A percentile compares a stretch with the other conserved stretches of the same genome.
These are phyloP conservation scores for Plecotus auritus DNA, from an alignment of 2,113 vertebrate species.

Conservation along the genomic window DNA sequence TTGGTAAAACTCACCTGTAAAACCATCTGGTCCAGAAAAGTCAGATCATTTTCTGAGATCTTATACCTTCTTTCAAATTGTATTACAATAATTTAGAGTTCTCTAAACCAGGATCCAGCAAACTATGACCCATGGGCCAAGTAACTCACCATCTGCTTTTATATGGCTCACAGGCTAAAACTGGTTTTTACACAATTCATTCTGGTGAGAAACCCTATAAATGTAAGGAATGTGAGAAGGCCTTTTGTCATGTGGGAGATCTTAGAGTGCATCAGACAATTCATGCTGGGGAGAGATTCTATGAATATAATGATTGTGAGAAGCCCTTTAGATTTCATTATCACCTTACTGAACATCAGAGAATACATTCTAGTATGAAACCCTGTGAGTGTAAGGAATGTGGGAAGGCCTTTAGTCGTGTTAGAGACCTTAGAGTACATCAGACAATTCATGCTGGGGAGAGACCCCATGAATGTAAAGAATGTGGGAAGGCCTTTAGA, in stretches of 20 bases:
- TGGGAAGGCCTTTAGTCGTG: slow-evolving; percentile 23
- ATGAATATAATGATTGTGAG: slow-evolving; percentile 45
- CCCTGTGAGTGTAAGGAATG: slow-evolving; percentile 10
- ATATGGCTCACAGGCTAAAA: not conserved
- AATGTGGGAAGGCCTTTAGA: slow-evolving; percentile 32
- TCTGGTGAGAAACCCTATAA: slow-evolving; percentile 52
- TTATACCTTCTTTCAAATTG: not conserved
- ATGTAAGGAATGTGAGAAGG: slow-evolving; percentile 61
- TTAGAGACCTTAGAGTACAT: slow-evolving; percentile 18
- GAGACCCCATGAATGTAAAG: not conserved
- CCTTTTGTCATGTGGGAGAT: slow-evolving; percentile 36
- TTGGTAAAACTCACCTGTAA: too few relatives aligned
- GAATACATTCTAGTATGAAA: not conserved
- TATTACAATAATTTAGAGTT: not conserved
- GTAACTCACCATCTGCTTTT: not conserved
- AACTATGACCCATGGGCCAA: not conserved
- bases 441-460: slow-evolving; percentile 1
- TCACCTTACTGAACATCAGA: slow-evolving; percentile 34
- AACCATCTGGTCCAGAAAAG: not conserved
- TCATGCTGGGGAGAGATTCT: slow-evolving; percentile 43
- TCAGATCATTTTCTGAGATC: not conserved
- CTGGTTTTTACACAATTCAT: not conserved
- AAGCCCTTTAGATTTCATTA: slow-evolving; percentile 57
- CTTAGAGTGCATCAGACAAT: slow-evolving; percentile 45
- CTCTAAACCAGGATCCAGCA: not conserved